Conservation (phyloP, 1,140 invertebrate species). For the Vanessa atalanta region DNA sequence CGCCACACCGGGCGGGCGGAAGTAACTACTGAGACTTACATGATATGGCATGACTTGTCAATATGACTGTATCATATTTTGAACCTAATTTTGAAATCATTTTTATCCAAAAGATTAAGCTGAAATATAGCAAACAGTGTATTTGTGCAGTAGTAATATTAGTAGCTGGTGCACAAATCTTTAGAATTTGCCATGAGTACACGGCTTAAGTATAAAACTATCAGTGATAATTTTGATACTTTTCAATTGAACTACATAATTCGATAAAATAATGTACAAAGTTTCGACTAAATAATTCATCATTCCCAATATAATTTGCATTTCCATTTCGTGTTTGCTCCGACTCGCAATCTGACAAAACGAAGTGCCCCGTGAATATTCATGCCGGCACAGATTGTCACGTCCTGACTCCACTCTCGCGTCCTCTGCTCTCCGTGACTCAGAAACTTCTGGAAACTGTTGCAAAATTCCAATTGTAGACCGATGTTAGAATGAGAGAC, state of each 20-base stretch:
- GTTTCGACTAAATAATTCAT: conserved; percentile 15
- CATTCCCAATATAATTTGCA: conserved; percentile 16
- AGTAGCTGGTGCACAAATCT: too few species aligned
- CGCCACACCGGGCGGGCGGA: too few species aligned
- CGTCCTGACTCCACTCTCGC: conserved; percentile 6
- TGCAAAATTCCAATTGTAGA: not conserved
- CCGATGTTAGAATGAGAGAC: not conserved
- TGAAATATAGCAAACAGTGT: too few species aligned
- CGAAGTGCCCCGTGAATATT: conserved; percentile 15
- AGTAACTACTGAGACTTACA: too few species aligned
- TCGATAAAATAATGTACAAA: not conserved
- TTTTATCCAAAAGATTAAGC: too few species aligned
- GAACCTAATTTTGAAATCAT: too few species aligned
- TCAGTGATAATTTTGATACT: too few species aligned
- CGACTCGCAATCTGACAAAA: not conserved
- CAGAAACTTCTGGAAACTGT: conserved; percentile 8
- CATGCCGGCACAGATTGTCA: conserved; percentile 3
- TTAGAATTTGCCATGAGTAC: too few species aligned
- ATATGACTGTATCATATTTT: too few species aligned
- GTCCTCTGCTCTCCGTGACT: not conserved
- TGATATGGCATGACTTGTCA: too few species aligned
- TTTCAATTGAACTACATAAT: not conserved
- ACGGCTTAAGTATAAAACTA: too few species aligned
- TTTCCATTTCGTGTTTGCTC: conserved; percentile 16
- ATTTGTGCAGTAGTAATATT: too few species aligned